A percentile compares a stretch with the other conserved stretches of the same genome.
phyloP scores from a whole-genome alignment of 2,888 invertebrate species.

The Morpho helenor region DNA sequence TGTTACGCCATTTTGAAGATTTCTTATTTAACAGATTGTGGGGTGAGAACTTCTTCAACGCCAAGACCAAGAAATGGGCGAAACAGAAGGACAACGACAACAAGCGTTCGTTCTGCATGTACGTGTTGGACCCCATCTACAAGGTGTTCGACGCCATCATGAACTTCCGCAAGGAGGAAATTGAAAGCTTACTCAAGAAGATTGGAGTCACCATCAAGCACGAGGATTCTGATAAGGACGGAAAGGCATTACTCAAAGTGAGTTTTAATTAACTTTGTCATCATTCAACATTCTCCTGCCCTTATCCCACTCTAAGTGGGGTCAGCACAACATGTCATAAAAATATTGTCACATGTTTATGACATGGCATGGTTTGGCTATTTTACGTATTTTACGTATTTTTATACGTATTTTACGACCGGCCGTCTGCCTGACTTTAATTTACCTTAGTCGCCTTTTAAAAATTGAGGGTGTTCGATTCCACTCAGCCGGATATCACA shows the following conservation, averaged over 20 bases:
- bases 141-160: slow-evolving; percentile 91
- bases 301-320: no score
- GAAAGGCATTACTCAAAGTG: slow-evolving; percentile 96
- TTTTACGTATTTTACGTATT: no score
- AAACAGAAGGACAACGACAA: slow-evolving; percentile 94
- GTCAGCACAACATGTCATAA: no score
- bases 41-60: slow-evolving; percentile 99
- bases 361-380: no score
- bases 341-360: no score
- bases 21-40: slow-evolving; percentile 80
- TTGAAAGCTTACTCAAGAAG: slow-evolving; percentile 91
- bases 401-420: no score
- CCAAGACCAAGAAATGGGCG: slow-evolving; percentile 98
- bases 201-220: slow-evolving; percentile 94
- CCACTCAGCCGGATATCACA: no score
- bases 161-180: slow-evolving; percentile 97
- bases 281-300: no score
- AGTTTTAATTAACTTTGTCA: no score
- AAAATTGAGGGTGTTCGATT: no score
- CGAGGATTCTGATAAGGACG: slow-evolving; percentile 98
- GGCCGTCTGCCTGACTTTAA: no score
- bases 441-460: no score
- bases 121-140: slow-evolving; percentile 99
- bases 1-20: background rate
- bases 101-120: slow-evolving; percentile 99